A percentile compares a stretch with the other conserved stretches of the same genome.
Evolutionary conservation across 2,888 invertebrate species (phyloP).

Genomic region (Pollenia amentaria): DNA sequence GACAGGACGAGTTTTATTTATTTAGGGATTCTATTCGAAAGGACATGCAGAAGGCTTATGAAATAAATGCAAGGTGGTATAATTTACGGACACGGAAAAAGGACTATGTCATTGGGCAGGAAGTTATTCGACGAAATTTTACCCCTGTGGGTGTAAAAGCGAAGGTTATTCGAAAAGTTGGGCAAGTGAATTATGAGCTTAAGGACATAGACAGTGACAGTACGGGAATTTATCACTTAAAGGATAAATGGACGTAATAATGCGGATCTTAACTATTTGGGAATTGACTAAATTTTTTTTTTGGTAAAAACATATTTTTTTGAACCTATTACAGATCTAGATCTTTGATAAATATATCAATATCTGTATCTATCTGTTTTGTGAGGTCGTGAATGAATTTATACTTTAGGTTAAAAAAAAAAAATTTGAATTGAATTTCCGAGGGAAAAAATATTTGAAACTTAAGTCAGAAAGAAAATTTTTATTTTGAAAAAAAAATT

Average conservation of each 20-base stretch:
- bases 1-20: neutral
- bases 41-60: neutral
- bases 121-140: neutral
- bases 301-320: no score
- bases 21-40: neutral
- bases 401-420: no score
- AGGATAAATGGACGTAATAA: neutral
- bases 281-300: no score
- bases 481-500: no score
- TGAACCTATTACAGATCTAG: no score
- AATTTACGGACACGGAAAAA: neutral
- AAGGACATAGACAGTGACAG: neutral
- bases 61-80: neutral
- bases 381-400: no score
- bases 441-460: no score
- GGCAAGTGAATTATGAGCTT: neutral
- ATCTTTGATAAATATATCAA: no score
- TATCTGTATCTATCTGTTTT: no score
- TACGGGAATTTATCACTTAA: neutral
- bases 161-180: neutral
- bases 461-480: no score
- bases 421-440: no score
- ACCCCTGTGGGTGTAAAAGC: neutral
- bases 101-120: neutral
- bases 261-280: no score